Evolutionary conservation across 2,888 invertebrate species (phyloP), one percentile per base, ranked within the genome.

Genomic region (Pheosia gnoma): DNA sequence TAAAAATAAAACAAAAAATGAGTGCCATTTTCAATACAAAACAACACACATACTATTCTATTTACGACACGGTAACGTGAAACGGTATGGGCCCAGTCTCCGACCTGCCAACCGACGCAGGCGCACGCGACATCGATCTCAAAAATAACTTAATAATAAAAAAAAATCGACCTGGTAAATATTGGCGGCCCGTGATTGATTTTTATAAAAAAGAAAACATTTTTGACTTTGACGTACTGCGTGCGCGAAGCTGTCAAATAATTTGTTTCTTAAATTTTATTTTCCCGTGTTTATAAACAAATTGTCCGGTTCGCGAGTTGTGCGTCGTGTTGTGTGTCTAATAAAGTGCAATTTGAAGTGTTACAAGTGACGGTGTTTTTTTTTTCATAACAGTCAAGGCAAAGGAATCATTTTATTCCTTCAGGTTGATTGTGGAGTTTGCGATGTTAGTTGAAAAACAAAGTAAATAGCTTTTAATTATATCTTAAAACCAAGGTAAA

Each of bases 1-100:
- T n/a, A n/a, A 25, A 25, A 25, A 25, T 25, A 25, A 25, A 25
- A 25, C 25, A 25, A 25, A 25, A 25, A 25, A 25, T 25, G 25
- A 25, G 25, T 25, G 25, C 25, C 25, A 25, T 25, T 25, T 25
- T 25, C 25, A 25, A 25, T 25, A 25, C 25, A 25, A 25, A 25
- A 25, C 25, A 25, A 25, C 25, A 77, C 72, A 79, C 85, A 86
- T 82, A 82, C 73, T 74, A 80, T 80, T 88, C 89, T 89, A 89
- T 89, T 89, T 88, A 81, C 74, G 67, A 80, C 72, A 62, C 74
- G 62, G 87, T 82, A 87, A 87, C 75, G 65, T 72, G 84, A 86
- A 78, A 77, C 81, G 70, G 59, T 61, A 58, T 63, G 62, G 59
- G 77, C 37, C 78, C 83, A 82, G 85, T 83, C 84, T 75, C 64